Conservation (phyloP, 2,797 vertebrate genomes). For the Leucoraja ocellata region DNA sequence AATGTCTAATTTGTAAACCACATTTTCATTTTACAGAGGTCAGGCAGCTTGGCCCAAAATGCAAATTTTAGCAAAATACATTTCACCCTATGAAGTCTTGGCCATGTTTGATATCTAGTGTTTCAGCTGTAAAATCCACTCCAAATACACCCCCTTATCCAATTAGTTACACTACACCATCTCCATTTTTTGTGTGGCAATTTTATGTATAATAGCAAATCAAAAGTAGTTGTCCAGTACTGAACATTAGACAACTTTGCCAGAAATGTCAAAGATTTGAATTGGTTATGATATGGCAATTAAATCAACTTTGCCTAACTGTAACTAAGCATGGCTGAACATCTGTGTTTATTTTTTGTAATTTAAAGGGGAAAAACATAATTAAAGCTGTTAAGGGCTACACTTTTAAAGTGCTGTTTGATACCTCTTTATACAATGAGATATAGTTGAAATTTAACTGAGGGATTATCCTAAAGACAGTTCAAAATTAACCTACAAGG, state of each 20-base stretch:
- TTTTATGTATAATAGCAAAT: neutral
- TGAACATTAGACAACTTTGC: neutral
- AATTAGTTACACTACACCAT: neutral
- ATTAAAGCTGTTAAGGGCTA: neutral
- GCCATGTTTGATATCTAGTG: neutral
- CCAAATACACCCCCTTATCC: neutral
- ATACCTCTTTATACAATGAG: neutral
- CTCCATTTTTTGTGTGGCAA: neutral
- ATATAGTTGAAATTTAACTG: neutral
- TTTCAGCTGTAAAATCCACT: neutral
- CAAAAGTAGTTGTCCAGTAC: neutral
- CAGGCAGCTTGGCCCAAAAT: conserved; percentile 4
- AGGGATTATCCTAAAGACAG: neutral
- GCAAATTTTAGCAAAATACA: neutral
- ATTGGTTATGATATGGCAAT: neutral
- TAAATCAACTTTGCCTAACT: neutral
- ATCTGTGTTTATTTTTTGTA: neutral
- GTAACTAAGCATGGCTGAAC: neutral
- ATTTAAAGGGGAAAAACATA: neutral
- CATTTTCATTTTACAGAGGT: conserved; percentile 14
- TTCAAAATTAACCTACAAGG: conserved; percentile 17
- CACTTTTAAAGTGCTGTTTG: conserved; percentile 29
- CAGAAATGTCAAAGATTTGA: neutral
- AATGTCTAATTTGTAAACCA: neutral
- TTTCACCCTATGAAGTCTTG: conserved; percentile 5